phyloP scores from a whole-genome alignment of 23 tunicate species.

The Halocynthia aurantium region DNA sequence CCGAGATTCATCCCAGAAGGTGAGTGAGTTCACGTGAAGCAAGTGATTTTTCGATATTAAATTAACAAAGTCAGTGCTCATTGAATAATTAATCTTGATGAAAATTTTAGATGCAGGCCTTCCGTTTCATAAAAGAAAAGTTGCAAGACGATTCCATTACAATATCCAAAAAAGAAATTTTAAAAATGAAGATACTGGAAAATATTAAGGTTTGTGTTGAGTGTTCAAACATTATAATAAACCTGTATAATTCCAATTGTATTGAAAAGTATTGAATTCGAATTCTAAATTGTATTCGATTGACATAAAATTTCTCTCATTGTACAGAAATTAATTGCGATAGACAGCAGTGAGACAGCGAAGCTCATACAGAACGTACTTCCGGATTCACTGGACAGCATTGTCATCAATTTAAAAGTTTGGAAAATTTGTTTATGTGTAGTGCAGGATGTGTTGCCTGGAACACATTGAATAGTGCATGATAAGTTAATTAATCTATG shows the following conservation, averaged over 20 bases:
- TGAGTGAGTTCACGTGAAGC: neutral
- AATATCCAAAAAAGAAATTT: conserved; percentile 35
- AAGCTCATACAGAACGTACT: conserved; percentile 46
- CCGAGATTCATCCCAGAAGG: conserved; percentile 69
- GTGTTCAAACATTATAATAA: neutral
- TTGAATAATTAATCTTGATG: too few relatives aligned
- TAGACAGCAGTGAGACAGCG: conserved; percentile 61
- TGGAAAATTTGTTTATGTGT: neutral
- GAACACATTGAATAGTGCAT: neutral
- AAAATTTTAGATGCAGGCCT: conserved; percentile 42
- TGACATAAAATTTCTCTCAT: too few relatives aligned
- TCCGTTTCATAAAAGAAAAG: conserved; percentile 48
- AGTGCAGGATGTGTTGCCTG: neutral
- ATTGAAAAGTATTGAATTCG: neutral
- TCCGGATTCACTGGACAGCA: conserved; percentile 59
- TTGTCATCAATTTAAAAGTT: conserved; percentile 64
- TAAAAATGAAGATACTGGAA: conserved; percentile 36
- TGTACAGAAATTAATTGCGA: conserved; percentile 45
- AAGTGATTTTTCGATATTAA: too few relatives aligned
- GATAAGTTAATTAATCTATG: neutral
- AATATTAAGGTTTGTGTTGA: conserved; percentile 53
- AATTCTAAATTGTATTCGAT: too few relatives aligned
- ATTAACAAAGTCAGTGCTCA: too few relatives aligned
- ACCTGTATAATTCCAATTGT: neutral
- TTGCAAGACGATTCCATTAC: conserved; percentile 22